Conservation (phyloP, 2,888 invertebrate genomes). For the Icerya purchasi region DNA sequence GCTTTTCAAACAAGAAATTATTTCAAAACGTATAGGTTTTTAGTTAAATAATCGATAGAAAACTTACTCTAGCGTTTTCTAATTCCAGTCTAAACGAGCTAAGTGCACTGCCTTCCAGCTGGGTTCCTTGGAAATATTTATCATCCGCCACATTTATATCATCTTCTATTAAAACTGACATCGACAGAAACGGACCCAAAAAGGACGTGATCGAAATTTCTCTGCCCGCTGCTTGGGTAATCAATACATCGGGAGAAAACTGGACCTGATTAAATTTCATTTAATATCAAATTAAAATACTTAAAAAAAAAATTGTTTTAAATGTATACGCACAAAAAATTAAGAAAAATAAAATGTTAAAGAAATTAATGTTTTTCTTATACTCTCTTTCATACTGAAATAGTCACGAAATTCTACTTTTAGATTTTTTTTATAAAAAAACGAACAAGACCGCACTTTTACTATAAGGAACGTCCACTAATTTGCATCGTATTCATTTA, state of each 20-base stretch:
- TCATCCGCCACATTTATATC: slow-evolving; percentile 75
- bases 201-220: slow-evolving; percentile 69
- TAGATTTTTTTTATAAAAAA: not conserved
- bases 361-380: not conserved
- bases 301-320: slow-evolving; percentile 16
- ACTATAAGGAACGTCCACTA: not conserved
- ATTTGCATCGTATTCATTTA: no score
- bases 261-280: no score
- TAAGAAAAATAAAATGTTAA: not conserved
- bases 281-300: no score
- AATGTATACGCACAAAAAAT: not conserved
- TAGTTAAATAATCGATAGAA: no score
- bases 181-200: slow-evolving; percentile 75
- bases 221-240: slow-evolving; percentile 49
- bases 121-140: slow-evolving; percentile 37
- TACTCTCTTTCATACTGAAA: no score
- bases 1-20: no score
- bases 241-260: slow-evolving; percentile 46
- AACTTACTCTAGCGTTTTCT: slow-evolving; percentile 43
- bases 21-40: no score
- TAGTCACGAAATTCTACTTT: not conserved
- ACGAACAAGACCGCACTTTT: not conserved
- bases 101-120: slow-evolving; percentile 38
- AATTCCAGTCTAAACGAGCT: slow-evolving; percentile 55
- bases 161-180: slow-evolving; percentile 85